A percentile compares a stretch with the other conserved stretches of the same genome.
phyloP scores from a whole-genome alignment of 2,797 vertebrate species.

The Cynopterus sphinx region DNA sequence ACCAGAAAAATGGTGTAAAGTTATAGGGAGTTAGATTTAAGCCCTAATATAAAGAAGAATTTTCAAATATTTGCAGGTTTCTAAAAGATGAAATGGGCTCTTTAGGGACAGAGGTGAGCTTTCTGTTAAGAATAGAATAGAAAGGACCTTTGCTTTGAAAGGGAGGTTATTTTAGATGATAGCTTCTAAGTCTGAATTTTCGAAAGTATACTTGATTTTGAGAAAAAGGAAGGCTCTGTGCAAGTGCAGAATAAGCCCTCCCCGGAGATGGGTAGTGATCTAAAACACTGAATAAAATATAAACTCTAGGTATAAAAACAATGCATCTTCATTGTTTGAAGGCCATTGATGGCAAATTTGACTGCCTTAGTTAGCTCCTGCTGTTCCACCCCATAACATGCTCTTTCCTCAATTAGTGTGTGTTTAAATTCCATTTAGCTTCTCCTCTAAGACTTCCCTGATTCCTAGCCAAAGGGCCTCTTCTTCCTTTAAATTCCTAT shows the following conservation, averaged over 20 bases:
- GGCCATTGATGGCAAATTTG: not conserved
- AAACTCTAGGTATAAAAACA: not conserved
- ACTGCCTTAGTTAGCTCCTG: not conserved
- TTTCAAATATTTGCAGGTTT: not conserved
- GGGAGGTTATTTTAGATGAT: not conserved
- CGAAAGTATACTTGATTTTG: not conserved
- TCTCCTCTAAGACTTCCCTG: not conserved
- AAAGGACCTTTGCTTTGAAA: not conserved
- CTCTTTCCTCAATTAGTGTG: not conserved
- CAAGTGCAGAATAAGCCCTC: not conserved
- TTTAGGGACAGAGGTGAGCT: not conserved
- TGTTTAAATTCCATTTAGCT: not conserved
- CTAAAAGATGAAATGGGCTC: not conserved
- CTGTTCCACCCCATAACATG: not conserved
- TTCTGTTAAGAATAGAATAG: not conserved
- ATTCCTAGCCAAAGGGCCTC: not conserved
- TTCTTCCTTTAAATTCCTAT: not conserved
- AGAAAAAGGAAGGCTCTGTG: not conserved
- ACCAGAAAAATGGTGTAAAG: not conserved
- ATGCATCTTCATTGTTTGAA: not conserved
- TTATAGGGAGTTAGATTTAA: not conserved
- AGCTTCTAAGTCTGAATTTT: not conserved
- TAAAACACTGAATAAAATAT: not conserved
- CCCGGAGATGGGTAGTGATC: not conserved
- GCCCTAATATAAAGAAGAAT: not conserved